Evolutionary conservation across 1,140 invertebrate species (phyloP), one percentile per base, ranked within the genome.

Genomic region (Philotrypesis tridentata): DNA sequence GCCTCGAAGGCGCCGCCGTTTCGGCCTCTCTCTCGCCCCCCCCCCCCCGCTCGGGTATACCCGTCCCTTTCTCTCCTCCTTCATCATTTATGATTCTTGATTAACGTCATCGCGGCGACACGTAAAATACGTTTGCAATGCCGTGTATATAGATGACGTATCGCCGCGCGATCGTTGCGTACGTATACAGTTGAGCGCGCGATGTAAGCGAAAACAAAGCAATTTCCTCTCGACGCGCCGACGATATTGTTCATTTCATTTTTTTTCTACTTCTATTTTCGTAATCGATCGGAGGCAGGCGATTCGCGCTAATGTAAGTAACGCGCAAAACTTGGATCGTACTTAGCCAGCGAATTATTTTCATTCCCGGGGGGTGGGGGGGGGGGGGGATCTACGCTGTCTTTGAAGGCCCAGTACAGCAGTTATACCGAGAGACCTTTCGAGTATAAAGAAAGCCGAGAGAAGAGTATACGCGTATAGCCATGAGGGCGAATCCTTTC

Each of bases 1-100:
- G 86, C 89, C 86, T 88, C 74, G 67, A 81, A 86, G 84, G 83
- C 86, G 84, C 77, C 75, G 77, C 61, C 31, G 78, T 84, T 68
- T 78, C 80, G 31, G 68, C 55, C 79, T 83, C 82, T 48, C 31
- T 80, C 72, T 74, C 33, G 72, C 48, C 77, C 37, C 60, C 63
- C 79, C 63, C 43, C 48, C 70, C 77, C 67, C 55, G 2, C 33
- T 2, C 43, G n/a, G n/a, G n/a, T n/a, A n/a, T n/a, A n/a, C 31
- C 48, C 61, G 55, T 17, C 65, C 23, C 68, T 60, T 48, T 79
- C 29, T 9, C 73, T 48, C 25, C 79, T 78, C 40, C 65, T 82
- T 63, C 79, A 82, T 82, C 75, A 82, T 82, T 82, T 82, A 82
- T 79, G 67, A 67, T 79, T 82, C 75, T 79, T 82, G 68, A 82